phyloP scores from a whole-genome alignment of 37 sponge, comb jelly and placozoan species.

The Diacarnus erythraeanus region DNA sequence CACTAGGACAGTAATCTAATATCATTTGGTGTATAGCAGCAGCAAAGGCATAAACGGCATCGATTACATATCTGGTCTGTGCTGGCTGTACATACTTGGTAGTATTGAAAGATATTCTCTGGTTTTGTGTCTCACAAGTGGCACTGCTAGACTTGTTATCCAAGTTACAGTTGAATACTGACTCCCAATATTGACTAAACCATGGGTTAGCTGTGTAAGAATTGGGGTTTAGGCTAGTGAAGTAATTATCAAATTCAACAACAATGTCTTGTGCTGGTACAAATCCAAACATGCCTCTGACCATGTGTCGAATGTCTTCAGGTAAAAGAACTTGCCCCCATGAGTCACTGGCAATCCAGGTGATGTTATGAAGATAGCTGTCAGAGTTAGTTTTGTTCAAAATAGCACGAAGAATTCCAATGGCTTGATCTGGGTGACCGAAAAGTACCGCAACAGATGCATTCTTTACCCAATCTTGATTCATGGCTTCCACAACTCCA shows the following conservation, averaged over 20 bases:
- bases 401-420: conserved; percentile 19
- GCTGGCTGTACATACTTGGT: conserved; percentile 27
- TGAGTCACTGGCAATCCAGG: conserved; percentile 75
- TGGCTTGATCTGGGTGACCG: conserved; percentile 37
- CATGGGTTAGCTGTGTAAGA: conserved; percentile 55
- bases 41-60: conserved; percentile 80
- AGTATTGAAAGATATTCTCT: not conserved
- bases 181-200: conserved; percentile 55
- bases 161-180: not conserved
- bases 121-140: conserved; percentile 6
- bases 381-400: not conserved
- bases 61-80: conserved; percentile 56
- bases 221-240: conserved; percentile 40
- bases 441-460: conserved; percentile 56
- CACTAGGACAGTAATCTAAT: conserved; percentile 7
- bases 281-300: conserved; percentile 32
- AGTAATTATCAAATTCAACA: conserved; percentile 50
- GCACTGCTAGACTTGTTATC: not conserved
- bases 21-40: conserved; percentile 58
- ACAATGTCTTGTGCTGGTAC: not conserved
- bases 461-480: conserved; percentile 25
- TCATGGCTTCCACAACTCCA: not conserved
- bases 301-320: conserved; percentile 1
- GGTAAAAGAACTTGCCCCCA: conserved; percentile 50
- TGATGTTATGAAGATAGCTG: not conserved